Evolutionary conservation across 2,888 invertebrate species (phyloP), one percentile per base, ranked within the genome.

Genomic region (Diarsia rubi): DNA sequence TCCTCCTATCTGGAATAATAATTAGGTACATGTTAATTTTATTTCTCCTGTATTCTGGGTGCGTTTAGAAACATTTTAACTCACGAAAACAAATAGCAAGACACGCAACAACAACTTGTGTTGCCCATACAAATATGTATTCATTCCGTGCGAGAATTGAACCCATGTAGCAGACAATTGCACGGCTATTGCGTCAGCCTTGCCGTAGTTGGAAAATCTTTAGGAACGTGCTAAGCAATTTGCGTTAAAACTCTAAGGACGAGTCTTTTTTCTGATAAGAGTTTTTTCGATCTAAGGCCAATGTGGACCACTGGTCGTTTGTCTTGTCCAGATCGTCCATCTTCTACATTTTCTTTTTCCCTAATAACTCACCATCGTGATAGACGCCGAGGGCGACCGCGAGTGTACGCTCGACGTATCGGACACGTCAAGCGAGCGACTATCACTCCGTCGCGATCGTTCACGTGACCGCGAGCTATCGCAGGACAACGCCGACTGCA

Each of bases 401-500:
- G 96, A 96, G 78, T 96, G 96, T 19, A 95, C 92, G 69, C 96
- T 96, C 1, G 96, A 95, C 0, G 96, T 92, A 65, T 97, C 96
- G 0, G 96, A 95, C 3, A 96, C 94, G 82, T 96, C 96, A 5
- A 96, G 92, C 81, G 96, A 95, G 47, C 96, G 94, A 79, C 94
- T 93, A 91, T 96, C 95, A 91, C 95, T 91, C 89, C 97, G 93
- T 77, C 97, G 89, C 93, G 96, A 89, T 75, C 96, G 92, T 89
- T 95, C 93, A 85, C 94, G 90, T 90, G 94, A 91, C 89, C 96
- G 86, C 85, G 95, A 91, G 88, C 95, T 90, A 90, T 96, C 93
- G 94, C 96, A 92, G 93, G 97, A 91, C 94, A 97, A 81, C 92
- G 96, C 93, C 87, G 94, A 91, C 92, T 96, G 93, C 88, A 96